Base-by-base conservation (phyloP, 2,888 invertebrate genomes). In the Eulithis prunata region DNA sequence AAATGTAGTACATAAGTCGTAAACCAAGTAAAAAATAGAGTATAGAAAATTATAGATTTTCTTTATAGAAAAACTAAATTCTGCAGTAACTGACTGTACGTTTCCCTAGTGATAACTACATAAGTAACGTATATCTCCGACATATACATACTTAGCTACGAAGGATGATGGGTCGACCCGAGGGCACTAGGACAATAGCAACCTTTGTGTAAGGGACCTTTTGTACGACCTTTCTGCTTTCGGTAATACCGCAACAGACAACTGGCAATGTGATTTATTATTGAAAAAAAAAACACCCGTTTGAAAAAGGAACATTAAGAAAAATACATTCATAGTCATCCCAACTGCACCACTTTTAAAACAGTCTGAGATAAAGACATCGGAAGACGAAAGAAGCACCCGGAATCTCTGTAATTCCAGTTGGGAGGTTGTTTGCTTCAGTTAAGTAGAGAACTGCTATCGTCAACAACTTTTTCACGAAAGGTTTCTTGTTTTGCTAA, bases 161-260 rank as follows among this genome's bases (percentile, higher is more conserved):
- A 41, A 41, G 41, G 41, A 41, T 71, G 71, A 71, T 64, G 68
- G 63, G 62, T 68, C 60, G 70, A 73, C 73, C 75, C 63, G 56
- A 47, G 63, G 69, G 53, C 63, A 59, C 55, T 70, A 72, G 78
- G 77, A 82, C 81, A 82, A 81, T 78, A 73, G 73, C 49, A 63
- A 72, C 69, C 74, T 74, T 73, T 73, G 62, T 71, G 73, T 67
- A 52, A 60, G 63, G 70, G 72, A 70, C 79, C 79, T 78, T n/a
- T 80, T 78, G 78, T 76, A 67, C 73, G 74, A 75, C 76, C 80
- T 77, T 70, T 62, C 71, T 66, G 69, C 65, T 66, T 68, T 70
- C 71, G 80, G 82, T 81, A 80, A 77, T 73, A 81, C 80, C 77
- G 41, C 61, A 81, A 79, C 78, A 56, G 64, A 67, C 68, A 75